phyloP scores from a whole-genome alignment of 2,797 vertebrate genomes.

The Streptopelia turtur region DNA sequence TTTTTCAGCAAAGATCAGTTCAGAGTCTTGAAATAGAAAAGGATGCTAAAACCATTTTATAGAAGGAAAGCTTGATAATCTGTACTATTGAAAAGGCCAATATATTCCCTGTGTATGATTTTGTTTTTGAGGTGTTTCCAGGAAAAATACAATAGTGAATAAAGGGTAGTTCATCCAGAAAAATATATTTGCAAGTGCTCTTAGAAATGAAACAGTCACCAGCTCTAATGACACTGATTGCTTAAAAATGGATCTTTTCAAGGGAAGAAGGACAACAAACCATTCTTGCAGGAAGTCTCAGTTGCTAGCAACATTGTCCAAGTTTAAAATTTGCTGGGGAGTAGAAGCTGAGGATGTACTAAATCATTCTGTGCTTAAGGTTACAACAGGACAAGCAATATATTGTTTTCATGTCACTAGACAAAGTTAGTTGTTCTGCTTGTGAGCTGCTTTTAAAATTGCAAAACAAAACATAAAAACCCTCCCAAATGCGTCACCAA shows the following conservation, averaged over 20 bases:
- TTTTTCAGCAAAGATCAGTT: neutral
- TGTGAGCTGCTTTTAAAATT: slow-evolving; percentile 2
- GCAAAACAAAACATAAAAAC: neutral
- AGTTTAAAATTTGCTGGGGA: slow-evolving; percentile 10
- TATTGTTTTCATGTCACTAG: neutral
- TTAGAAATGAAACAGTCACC: slow-evolving; percentile 27
- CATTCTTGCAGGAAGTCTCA: slow-evolving; percentile 27
- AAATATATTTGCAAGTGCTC: neutral
- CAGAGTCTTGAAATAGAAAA: neutral
- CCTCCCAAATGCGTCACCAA: slow-evolving; percentile 4
- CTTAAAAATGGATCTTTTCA: slow-evolving; percentile 41
- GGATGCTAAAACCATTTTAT: neutral
- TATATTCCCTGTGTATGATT: neutral
- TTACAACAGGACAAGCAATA: neutral
- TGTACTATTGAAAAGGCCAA: neutral
- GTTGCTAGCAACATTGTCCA: neutral
- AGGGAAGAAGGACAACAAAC: slow-evolving; percentile 23
- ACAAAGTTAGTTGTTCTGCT: slow-evolving; percentile 4
- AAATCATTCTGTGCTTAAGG: neutral
- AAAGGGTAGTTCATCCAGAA: neutral
- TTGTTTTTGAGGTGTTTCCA: neutral
- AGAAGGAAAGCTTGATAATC: neutral
- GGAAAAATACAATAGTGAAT: slow-evolving; percentile 40
- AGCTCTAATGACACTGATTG: slow-evolving; percentile 12
- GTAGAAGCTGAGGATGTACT: neutral